These are phyloP conservation scores for Toxotes lorentzi DNA, from an alignment of 2,797 vertebrate genomes.

Conservation along the genomic window DNA sequence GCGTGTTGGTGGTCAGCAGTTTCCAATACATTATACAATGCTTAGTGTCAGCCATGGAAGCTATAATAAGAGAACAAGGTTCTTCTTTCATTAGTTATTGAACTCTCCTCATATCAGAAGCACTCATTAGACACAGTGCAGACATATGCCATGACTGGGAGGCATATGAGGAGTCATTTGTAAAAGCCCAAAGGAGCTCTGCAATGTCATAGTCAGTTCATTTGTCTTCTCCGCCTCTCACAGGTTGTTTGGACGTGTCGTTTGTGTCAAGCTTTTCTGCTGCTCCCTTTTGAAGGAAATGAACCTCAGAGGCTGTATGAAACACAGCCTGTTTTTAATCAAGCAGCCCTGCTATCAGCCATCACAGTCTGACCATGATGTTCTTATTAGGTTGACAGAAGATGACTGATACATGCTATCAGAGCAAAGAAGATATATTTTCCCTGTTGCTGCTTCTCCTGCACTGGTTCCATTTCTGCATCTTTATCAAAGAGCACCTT, in stretches of 20 bases:
- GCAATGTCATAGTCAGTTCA: constrained; percentile 73
- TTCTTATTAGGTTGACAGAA: constrained; percentile 76
- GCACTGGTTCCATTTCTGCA: constrained; percentile 37
- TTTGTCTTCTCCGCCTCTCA: constrained; percentile 75
- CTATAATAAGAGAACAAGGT: constrained; percentile 79
- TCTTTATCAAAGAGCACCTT: constrained; percentile 54
- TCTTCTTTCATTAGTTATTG: constrained; percentile 84
- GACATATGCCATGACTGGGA: constrained; percentile 80
- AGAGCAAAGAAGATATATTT: constrained; percentile 42
- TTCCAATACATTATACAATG: constrained; percentile 80
- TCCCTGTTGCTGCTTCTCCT: constrained; percentile 38
- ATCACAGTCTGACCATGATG: constrained; percentile 69
- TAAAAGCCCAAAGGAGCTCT: constrained; percentile 77
- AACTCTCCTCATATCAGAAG: constrained; percentile 80
- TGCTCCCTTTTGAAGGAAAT: constrained; percentile 68
- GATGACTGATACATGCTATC: constrained; percentile 56
- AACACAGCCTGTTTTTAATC: constrained; percentile 76
- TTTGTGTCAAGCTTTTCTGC: constrained; percentile 68
- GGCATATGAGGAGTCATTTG: constrained; percentile 83
- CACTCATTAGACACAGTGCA: constrained; percentile 83
- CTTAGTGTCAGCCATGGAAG: constrained; percentile 79
- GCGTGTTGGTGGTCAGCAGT: constrained; percentile 67
- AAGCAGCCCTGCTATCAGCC: constrained; percentile 69
- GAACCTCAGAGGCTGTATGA: constrained; percentile 64
- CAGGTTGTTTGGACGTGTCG: constrained; percentile 75